Evolutionary conservation across 2,888 invertebrate species (phyloP).

Genomic region (Ormyrus thymus): DNA sequence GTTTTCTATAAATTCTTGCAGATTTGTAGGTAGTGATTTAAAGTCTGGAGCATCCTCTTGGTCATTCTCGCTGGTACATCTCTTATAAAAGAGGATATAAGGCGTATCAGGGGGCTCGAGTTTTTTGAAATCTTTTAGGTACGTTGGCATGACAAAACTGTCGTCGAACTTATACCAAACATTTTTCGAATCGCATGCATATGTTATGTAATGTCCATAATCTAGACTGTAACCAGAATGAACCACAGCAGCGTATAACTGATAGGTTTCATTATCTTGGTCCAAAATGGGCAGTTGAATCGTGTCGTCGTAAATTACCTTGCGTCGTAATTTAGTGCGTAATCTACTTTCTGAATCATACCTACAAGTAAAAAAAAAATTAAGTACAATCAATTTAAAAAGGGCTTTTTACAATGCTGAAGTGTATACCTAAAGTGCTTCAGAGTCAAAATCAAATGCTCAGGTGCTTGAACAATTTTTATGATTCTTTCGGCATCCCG

Average conservation of each 20-base stretch:
- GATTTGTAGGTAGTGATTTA: slow-evolving; percentile 63
- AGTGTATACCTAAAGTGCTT: slow-evolving; percentile 80
- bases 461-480: slow-evolving; percentile 83
- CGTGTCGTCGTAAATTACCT: slow-evolving; percentile 79
- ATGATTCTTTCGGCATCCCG: slow-evolving; percentile 86
- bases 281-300: slow-evolving; percentile 73
- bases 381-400: too few relatives aligned
- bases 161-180: slow-evolving; percentile 90
- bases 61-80: slow-evolving; percentile 63
- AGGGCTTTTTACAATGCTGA: too few relatives aligned
- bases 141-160: slow-evolving; percentile 80
- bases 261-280: slow-evolving; percentile 77
- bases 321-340: slow-evolving; percentile 87
- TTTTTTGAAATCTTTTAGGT: slow-evolving; percentile 79
- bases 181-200: slow-evolving; percentile 81
- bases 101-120: slow-evolving; percentile 86
- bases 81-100: slow-evolving; percentile 86
- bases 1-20: slow-evolving; percentile 67
- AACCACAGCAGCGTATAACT: slow-evolving; percentile 88
- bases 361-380: slow-evolving; percentile 65
- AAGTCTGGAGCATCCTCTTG: slow-evolving; percentile 68
- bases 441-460: slow-evolving; percentile 86
- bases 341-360: slow-evolving; percentile 83
- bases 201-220: slow-evolving; percentile 92
- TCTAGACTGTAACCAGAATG: slow-evolving; percentile 90